phyloP scores from a whole-genome alignment of 2,113 vertebrate species.

The Apeltes quadracus region DNA sequence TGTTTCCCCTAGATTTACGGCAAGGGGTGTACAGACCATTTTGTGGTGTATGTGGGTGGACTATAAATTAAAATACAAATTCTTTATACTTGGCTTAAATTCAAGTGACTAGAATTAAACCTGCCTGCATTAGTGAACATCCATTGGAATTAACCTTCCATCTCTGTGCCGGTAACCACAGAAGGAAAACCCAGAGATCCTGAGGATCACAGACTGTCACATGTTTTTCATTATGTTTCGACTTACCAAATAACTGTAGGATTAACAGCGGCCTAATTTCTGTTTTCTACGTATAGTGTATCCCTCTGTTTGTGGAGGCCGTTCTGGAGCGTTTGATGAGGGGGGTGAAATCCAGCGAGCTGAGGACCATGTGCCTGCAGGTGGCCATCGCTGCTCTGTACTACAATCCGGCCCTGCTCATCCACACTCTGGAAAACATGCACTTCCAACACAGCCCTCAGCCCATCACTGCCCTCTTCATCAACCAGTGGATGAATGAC shows the following conservation, averaged over 20 bases:
- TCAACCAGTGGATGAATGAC: constrained; percentile 99
- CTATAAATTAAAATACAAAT: too few relatives aligned
- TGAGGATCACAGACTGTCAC: neutral
- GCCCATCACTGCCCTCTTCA: constrained; percentile 93
- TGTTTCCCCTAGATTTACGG: too few relatives aligned
- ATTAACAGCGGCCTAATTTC: neutral
- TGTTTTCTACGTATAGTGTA: constrained; percentile 79
- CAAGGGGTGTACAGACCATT: too few relatives aligned
- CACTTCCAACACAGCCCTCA: constrained; percentile 91
- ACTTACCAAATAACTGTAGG: neutral
- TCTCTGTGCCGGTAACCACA: neutral
- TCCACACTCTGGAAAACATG: constrained; percentile 92
- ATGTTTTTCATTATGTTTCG: neutral
- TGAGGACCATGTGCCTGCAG: constrained; percentile 97
- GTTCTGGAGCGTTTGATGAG: constrained; percentile 93
- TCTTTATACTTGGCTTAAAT: too few relatives aligned
- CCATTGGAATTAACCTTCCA: neutral
- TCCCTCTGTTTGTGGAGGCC: constrained; percentile 93
- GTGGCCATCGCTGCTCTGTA: constrained; percentile 95
- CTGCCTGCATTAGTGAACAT: neutral
- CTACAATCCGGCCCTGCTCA: constrained; percentile 90
- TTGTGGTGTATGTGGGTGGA: too few relatives aligned
- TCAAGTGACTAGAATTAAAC: neutral
- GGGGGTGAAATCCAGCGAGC: constrained; percentile 93
- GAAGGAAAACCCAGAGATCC: neutral